A percentile compares a stretch with the other conserved stretches of the same genome.
Evolutionary conservation across 2,888 invertebrate species (phyloP).

Genomic region (Dasysyrphus albostriatus): DNA sequence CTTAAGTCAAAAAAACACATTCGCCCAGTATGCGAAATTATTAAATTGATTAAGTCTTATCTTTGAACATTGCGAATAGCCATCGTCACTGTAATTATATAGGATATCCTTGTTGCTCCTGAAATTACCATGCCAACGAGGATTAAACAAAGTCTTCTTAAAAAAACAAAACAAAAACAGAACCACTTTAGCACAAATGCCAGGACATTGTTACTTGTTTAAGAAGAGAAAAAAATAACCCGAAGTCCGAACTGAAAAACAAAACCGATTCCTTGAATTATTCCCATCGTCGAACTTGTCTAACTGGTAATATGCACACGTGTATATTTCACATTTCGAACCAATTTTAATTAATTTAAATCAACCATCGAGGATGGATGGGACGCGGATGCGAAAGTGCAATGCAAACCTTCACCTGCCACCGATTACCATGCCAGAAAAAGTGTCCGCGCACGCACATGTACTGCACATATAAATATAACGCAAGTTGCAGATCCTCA

Average conservation of each 20-base stretch:
- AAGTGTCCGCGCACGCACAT: conserved; percentile 72
- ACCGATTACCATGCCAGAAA: conserved; percentile 74
- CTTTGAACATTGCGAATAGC: conserved; percentile 44
- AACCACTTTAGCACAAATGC: conserved; percentile 24
- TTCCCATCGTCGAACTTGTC: conserved; percentile 72
- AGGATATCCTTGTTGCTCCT: conserved; percentile 64
- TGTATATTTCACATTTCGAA: conserved; percentile 72
- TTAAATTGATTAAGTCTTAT: conserved; percentile 75
- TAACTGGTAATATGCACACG: conserved; percentile 71
- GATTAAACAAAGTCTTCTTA: conserved; percentile 55
- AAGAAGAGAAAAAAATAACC: background rate
- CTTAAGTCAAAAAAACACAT: background rate
- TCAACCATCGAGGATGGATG: conserved; percentile 63
- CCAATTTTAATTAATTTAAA: conserved; percentile 76
- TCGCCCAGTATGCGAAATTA: conserved; percentile 48
- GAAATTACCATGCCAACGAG: conserved; percentile 62
- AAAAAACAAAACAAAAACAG: conserved; percentile 12
- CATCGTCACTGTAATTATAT: conserved; percentile 57
- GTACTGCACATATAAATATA: conserved; percentile 14
- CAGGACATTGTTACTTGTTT: conserved; percentile 9
- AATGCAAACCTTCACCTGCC: conserved; percentile 66
- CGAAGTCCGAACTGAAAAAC: background rate
- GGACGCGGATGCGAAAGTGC: conserved; percentile 10
- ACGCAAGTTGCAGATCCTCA: conserved; percentile 51
- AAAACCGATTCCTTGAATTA: conserved; percentile 52